phyloP scores from a whole-genome alignment of 2,888 invertebrate genomes.

The Ectemnius lituratus region DNA sequence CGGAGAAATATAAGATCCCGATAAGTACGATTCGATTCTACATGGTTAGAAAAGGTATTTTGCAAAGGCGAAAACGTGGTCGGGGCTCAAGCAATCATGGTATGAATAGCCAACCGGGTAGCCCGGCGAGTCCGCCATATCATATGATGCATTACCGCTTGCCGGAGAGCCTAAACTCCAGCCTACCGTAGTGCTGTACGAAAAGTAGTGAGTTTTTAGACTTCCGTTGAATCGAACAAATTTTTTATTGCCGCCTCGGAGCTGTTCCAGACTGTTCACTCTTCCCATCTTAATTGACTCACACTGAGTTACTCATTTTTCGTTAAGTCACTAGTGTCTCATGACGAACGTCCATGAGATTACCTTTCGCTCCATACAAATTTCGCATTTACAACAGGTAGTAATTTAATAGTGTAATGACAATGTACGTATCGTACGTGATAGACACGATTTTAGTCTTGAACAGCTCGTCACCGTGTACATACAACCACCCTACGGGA shows the following conservation, averaged over 20 bases:
- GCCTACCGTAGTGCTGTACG: constrained; percentile 75
- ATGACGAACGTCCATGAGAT: constrained; percentile 19
- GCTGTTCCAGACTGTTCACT: constrained; percentile 71
- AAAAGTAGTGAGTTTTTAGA: constrained; percentile 68
- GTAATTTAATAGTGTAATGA: constrained; percentile 54
- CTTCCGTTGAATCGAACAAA: constrained; percentile 66
- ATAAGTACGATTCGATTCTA: constrained; percentile 92
- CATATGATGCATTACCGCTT: constrained; percentile 89
- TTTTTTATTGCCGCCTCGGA: constrained; percentile 67
- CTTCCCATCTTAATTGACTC: constrained; percentile 53
- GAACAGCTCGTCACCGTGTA: constrained; percentile 66
- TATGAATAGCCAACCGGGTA: constrained; percentile 78
- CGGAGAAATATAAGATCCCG: constrained; percentile 92
- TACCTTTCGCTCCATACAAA: constrained; percentile 44
- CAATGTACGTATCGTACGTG: constrained; percentile 45
- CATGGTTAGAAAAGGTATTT: constrained; percentile 91
- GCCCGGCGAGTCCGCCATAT: constrained; percentile 86
- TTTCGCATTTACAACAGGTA: constrained; percentile 50
- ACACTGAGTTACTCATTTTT: constrained; percentile 50
- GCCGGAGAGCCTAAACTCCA: constrained; percentile 80
- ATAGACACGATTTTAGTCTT: constrained; percentile 58
- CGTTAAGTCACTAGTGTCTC: constrained; percentile 39
- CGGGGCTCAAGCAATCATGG: constrained; percentile 81
- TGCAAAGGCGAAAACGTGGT: constrained; percentile 88
- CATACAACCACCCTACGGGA: constrained; percentile 55